phyloP scores from a whole-genome alignment of 2,888 invertebrate species.

The Eucriotettix oculatus region DNA sequence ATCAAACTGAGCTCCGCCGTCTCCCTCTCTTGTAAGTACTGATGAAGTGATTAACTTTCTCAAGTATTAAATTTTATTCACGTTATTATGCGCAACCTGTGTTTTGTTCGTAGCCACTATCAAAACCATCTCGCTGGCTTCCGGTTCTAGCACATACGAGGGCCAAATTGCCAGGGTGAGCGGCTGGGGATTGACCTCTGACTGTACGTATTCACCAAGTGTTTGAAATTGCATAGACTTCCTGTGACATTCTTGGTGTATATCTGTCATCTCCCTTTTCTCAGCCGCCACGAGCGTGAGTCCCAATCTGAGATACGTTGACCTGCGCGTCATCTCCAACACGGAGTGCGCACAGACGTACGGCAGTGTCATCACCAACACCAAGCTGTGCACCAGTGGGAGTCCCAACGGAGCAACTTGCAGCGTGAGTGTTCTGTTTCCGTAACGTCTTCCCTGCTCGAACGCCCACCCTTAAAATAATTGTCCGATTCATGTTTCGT shows the following conservation, averaged over 20 bases:
- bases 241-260: too few relatives aligned
- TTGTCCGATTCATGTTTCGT: background rate
- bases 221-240: background rate
- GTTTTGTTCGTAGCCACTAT: constrained; percentile 3
- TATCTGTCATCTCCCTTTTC: too few relatives aligned
- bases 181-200: constrained; percentile 3
- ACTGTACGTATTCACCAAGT: background rate
- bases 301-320: background rate
- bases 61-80: too few relatives aligned
- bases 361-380: background rate
- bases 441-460: too few relatives aligned
- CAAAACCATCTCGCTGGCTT: constrained; percentile 5
- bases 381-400: background rate
- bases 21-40: background rate
- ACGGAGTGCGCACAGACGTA: background rate
- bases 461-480: background rate
- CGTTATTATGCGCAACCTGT: too few relatives aligned
- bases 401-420: background rate
- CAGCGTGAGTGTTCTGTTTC: background rate
- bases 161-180: constrained; percentile 1
- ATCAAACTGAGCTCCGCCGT: background rate
- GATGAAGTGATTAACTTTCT: background rate
- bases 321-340: background rate
- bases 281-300: background rate
- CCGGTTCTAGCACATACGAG: background rate